These are phyloP conservation scores for Mantis religiosa DNA, from an alignment of 2,888 invertebrate genomes.

Conservation along the genomic window DNA sequence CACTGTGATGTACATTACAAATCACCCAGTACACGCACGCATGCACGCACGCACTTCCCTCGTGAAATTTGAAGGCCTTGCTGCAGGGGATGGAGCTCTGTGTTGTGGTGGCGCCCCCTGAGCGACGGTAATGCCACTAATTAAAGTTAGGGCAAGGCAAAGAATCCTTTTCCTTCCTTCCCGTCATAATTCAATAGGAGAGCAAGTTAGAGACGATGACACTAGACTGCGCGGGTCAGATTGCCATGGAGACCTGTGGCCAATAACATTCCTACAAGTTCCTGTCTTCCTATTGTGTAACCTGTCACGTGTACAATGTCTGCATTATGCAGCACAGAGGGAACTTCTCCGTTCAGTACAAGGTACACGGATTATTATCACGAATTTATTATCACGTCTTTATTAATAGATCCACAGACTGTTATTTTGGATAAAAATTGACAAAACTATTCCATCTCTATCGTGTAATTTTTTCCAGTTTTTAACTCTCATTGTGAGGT, in stretches of 20 bases:
- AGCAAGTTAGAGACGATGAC: neutral
- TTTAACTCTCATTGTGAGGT: too few relatives aligned
- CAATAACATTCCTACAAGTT: neutral
- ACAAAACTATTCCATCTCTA: too few relatives aligned
- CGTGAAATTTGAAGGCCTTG: neutral
- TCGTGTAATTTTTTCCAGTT: too few relatives aligned
- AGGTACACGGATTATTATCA: too few relatives aligned
- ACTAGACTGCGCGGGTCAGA: neutral
- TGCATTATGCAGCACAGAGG: too few relatives aligned
- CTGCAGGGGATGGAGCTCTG: neutral
- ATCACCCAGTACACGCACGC: neutral
- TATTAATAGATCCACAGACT: too few relatives aligned
- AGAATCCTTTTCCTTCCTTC: neutral
- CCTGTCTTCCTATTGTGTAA: too few relatives aligned
- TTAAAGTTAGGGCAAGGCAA: neutral
- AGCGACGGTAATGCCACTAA: constrained; percentile 1
- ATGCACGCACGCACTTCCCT: neutral
- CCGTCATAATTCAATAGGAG: neutral
- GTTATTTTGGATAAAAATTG: too few relatives aligned
- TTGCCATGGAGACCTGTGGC: neutral
- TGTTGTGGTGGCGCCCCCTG: neutral
- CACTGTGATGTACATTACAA: neutral
- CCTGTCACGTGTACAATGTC: too few relatives aligned
- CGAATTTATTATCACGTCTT: too few relatives aligned
- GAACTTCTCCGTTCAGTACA: too few relatives aligned